These are phyloP conservation scores for Maniola jurtina DNA, from an alignment of 1,140 invertebrate genomes.

Conservation along the genomic window DNA sequence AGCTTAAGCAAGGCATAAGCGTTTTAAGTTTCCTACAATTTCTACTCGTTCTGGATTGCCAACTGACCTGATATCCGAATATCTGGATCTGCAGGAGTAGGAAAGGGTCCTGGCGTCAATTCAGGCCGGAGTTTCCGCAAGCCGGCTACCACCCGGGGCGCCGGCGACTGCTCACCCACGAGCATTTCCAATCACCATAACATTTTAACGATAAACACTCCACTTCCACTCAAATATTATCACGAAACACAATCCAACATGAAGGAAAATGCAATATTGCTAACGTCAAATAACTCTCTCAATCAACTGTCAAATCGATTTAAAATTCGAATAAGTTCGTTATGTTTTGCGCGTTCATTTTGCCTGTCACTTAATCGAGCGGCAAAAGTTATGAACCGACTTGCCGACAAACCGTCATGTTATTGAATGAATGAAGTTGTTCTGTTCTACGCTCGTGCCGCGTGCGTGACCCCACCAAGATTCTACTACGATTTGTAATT, in stretches of 20 bases:
- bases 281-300: conserved; percentile 31
- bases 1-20: too few relatives aligned
- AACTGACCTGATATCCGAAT: conserved; percentile 70
- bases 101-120: conserved; percentile 66
- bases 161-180: conserved; percentile 72
- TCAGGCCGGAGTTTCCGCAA: conserved; percentile 70
- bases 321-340: conserved; percentile 70
- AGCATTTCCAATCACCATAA: conserved; percentile 69
- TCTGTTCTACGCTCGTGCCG: conserved; percentile 36
- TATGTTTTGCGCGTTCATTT: conserved; percentile 56
- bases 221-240: conserved; percentile 38
- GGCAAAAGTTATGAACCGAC: conserved; percentile 31
- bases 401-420: conserved; percentile 50
- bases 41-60: background rate
- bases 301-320: conserved; percentile 60
- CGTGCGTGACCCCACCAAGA: conserved; percentile 42
- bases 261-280: conserved; percentile 20
- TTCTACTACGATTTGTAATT: conserved; percentile 40
- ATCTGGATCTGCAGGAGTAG: conserved; percentile 65
- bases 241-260: conserved; percentile 37
- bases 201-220: conserved; percentile 61
- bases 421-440: conserved; percentile 64
- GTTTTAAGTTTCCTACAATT: too few relatives aligned
- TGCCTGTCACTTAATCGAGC: conserved; percentile 34
- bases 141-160: conserved; percentile 74